Percentiles rank a stretch among this genome's conserved stretches.
Conservation (phyloP, 2,888 invertebrate genomes). For the Pristionchus entomophagus region DNA sequence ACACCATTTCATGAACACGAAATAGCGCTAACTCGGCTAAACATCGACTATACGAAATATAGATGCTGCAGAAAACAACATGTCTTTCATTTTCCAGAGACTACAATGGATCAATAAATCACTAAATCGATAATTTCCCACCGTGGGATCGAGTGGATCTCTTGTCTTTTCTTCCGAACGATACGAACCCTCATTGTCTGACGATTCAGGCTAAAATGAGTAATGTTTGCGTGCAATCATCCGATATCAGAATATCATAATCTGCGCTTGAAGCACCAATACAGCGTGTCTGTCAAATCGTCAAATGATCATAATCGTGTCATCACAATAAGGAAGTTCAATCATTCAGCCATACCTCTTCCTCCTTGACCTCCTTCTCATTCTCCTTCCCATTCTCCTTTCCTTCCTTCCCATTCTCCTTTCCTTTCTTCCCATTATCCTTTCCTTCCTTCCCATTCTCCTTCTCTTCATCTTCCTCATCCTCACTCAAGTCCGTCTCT, state of each 20-base stretch:
- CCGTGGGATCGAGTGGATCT: slow-evolving; percentile 49
- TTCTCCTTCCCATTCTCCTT: not conserved
- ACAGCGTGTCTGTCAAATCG: not conserved
- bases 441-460: not conserved
- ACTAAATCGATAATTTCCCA: not conserved
- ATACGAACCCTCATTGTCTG: not conserved
- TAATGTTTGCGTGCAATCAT: too few species aligned
- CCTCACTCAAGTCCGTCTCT: not conserved
- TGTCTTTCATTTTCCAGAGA: too few species aligned
- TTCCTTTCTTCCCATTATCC: not conserved
- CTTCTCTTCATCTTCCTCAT: not conserved
- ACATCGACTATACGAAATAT: too few species aligned
- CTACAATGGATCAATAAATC: not conserved
- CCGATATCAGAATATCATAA: too few species aligned
- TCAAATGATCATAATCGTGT: too few species aligned
- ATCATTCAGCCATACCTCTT: not conserved
- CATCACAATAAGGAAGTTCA: too few species aligned
- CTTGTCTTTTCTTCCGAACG: not conserved
- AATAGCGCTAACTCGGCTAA: too few species aligned
- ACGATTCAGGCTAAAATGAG: not conserved
- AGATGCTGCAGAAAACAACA: too few species aligned
- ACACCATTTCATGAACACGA: too few species aligned
- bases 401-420: not conserved
- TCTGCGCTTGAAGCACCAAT: not conserved
- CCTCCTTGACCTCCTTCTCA: not conserved